phyloP scores from a whole-genome alignment of 1,140 invertebrate species.

The Zaprionus tsacasi region DNA sequence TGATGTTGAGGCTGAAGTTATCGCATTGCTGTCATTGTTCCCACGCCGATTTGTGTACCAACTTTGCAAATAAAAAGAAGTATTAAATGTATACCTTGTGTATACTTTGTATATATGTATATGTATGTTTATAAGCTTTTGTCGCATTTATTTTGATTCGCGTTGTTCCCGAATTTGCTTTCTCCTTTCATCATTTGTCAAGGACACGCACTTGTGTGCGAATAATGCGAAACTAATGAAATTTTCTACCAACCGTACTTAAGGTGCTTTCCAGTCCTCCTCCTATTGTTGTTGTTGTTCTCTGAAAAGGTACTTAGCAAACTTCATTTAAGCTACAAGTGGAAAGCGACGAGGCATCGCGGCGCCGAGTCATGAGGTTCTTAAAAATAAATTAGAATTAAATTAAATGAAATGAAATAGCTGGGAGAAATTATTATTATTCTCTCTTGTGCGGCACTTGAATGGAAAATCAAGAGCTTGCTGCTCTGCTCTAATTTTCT shows the following conservation, averaged over 20 bases:
- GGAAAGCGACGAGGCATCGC: conserved; percentile 3
- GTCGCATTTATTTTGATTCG: conserved; percentile 44
- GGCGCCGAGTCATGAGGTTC: conserved; percentile 19
- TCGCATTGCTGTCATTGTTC: conserved; percentile 38
- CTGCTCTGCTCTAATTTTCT: conserved; percentile 65
- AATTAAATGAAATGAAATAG: conserved; percentile 79
- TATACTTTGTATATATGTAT: too few species aligned
- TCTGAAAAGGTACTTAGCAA: conserved; percentile 73
- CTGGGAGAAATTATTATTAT: conserved; percentile 56
- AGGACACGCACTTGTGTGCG: conserved; percentile 59
- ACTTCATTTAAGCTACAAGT: conserved; percentile 78
- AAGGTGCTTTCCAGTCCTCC: conserved; percentile 45
- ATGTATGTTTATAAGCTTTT: conserved; percentile 22
- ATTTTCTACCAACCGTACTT: conserved; percentile 76
- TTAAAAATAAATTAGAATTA: conserved; percentile 80
- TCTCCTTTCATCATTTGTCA: conserved; percentile 49
- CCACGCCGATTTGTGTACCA: conserved; percentile 51
- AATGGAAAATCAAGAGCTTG: conserved; percentile 72
- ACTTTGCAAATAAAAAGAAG: conserved; percentile 56
- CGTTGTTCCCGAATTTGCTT: conserved; percentile 6
- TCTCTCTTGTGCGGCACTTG: conserved; percentile 57
- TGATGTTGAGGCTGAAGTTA: conserved; percentile 17
- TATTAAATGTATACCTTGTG: not conserved
- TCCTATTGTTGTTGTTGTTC: conserved; percentile 50
- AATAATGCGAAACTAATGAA: conserved; percentile 69